Percentiles rank a stretch among this genome's conserved stretches.
phyloP scores from a whole-genome alignment of 2,797 vertebrate species.

The Eulemur mongoz region DNA sequence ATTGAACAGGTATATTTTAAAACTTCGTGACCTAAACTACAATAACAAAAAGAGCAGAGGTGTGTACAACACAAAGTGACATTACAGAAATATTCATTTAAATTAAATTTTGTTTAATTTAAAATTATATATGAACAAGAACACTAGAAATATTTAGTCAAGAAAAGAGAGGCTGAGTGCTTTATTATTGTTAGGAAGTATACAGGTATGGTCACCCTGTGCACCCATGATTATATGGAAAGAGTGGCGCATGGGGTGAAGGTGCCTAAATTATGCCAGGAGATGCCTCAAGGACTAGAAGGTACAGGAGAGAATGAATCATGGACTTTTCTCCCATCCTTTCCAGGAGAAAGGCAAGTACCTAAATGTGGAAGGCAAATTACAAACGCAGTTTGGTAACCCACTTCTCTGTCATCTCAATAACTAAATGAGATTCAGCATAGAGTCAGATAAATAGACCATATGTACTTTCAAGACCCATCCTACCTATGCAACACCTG shows the following conservation, averaged over 20 bases:
- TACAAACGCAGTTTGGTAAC: neutral
- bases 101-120: neutral
- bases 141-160: neutral
- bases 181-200: neutral
- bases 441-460: neutral
- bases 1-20: neutral
- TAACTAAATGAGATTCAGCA: neutral
- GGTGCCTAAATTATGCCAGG: neutral
- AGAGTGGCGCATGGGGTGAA: neutral
- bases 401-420: neutral
- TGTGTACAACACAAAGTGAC: neutral
- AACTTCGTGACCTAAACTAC: neutral
- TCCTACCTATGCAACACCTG: neutral
- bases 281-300: neutral
- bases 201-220: neutral
- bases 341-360: neutral
- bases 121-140: neutral
- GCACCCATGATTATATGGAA: fast-evolving
- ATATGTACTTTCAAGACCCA: neutral
- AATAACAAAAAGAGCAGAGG: neutral
- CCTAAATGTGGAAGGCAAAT: neutral
- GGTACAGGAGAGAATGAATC: neutral
- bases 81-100: neutral
- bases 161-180: fast-evolving
- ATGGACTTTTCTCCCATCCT: neutral